These are phyloP conservation scores for Bombus superbus DNA, from an alignment of 1,140 invertebrate species.

Conservation along the genomic window DNA sequence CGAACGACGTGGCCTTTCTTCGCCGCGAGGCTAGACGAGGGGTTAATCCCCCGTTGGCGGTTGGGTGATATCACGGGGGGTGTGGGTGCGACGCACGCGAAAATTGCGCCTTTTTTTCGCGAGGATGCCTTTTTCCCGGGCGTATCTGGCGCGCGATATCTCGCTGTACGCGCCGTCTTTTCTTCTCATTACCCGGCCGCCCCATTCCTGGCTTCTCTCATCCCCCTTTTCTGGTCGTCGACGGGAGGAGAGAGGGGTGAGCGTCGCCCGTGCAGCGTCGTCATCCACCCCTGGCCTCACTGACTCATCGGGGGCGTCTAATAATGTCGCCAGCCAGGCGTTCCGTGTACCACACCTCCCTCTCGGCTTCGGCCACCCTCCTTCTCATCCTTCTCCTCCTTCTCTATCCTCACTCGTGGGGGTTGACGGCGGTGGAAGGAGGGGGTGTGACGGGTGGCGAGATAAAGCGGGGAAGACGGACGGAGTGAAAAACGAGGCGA, in stretches of 20 bases:
- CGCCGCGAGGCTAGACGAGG: constrained; percentile 49
- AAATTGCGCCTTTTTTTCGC: constrained; percentile 66
- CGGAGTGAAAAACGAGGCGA: constrained; percentile 19
- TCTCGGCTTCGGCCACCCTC: constrained; percentile 59
- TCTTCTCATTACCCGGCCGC: constrained; percentile 78
- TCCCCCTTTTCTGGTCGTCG: constrained; percentile 64
- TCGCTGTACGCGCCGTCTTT: constrained; percentile 72
- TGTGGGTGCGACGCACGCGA: constrained; percentile 55
- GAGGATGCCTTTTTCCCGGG: constrained; percentile 54
- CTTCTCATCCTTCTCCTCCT: constrained; percentile 32
- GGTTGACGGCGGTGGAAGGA: constrained; percentile 2
- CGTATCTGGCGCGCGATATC: constrained; percentile 65
- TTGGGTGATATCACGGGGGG: neutral
- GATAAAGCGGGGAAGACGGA: constrained; percentile 42
- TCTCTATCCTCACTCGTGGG: constrained; percentile 23
- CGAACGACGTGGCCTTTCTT: constrained; percentile 32
- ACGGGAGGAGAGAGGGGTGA: neutral
- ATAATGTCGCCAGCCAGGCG: constrained; percentile 83
- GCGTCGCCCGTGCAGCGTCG: constrained; percentile 36
- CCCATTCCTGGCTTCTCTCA: constrained; percentile 37
- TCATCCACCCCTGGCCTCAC: constrained; percentile 66
- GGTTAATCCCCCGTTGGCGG: constrained; percentile 56
- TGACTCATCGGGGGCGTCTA: constrained; percentile 81
- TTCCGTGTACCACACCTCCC: constrained; percentile 76
- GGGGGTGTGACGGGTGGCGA: constrained; percentile 44